phyloP scores from a whole-genome alignment of 2,888 invertebrate species.

The Caenorhabditis sulstoni region DNA sequence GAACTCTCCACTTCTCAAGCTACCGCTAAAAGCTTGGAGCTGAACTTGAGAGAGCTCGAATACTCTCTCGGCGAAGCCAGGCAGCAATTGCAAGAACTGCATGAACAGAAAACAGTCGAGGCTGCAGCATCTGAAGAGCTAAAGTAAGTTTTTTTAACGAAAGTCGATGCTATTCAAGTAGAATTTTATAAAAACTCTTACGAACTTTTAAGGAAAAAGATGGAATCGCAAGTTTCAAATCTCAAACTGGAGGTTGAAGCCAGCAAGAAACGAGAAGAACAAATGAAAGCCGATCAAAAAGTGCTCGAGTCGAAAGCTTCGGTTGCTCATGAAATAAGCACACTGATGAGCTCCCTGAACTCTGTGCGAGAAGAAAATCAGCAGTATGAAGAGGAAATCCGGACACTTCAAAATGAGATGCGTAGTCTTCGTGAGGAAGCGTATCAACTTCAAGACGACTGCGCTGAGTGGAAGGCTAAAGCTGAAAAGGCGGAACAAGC shows the following conservation, averaged over 20 bases:
- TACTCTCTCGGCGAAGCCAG: background rate
- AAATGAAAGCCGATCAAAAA: constrained; percentile 43
- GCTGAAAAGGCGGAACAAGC: constrained; percentile 42
- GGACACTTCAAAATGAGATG: constrained; percentile 52
- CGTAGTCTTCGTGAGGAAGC: constrained; percentile 53
- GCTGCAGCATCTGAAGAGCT: too few species aligned
- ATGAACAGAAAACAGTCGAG: too few species aligned
- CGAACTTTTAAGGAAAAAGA: constrained; percentile 14
- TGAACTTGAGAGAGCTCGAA: background rate
- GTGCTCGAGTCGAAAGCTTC: constrained; percentile 53
- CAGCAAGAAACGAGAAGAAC: constrained; percentile 16
- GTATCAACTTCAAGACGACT: constrained; percentile 59
- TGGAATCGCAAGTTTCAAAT: constrained; percentile 23
- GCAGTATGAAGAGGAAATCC: constrained; percentile 51
- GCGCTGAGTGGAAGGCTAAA: constrained; percentile 50
- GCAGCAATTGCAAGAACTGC: background rate
- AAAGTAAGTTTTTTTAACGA: background rate
- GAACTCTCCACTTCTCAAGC: background rate
- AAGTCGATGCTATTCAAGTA: constrained; percentile 2
- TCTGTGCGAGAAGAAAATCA: constrained; percentile 63
- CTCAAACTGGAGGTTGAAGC: constrained; percentile 24
- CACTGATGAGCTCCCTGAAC: constrained; percentile 70
- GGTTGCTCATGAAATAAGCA: constrained; percentile 73
- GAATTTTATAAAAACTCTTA: constrained; percentile 13
- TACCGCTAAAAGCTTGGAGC: background rate